Percentiles rank a stretch among this genome's conserved stretches.
Evolutionary conservation across 2,888 invertebrate species (phyloP).

Genomic region (Bellardia bayeri): DNA sequence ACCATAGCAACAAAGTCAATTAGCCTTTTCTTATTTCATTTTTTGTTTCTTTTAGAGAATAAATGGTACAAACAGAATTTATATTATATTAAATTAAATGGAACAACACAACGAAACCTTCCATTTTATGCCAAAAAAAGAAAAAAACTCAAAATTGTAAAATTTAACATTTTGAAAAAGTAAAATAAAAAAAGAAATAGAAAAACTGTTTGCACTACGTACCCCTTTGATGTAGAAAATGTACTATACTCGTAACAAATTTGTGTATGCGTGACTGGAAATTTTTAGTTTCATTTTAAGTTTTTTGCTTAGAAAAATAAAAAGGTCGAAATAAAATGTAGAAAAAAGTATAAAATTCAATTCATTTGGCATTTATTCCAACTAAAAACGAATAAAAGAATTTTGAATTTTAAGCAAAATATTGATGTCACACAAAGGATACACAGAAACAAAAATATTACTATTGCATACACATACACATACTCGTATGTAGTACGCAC

Average conservation of each 20-base stretch:
- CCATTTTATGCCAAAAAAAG: neutral
- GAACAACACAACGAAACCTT: constrained; percentile 2
- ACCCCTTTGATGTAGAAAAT: neutral
- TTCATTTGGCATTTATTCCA: constrained; percentile 1
- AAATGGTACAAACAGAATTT: constrained; percentile 68
- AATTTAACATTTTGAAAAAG: constrained; percentile 14
- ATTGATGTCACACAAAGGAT: neutral
- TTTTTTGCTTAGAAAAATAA: neutral
- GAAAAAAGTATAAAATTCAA: constrained; percentile 1
- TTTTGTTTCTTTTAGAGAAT: constrained; percentile 15
- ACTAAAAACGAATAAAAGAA: neutral
- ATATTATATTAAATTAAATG: constrained; percentile 69
- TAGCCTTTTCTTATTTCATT: constrained; percentile 57
- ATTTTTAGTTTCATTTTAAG: constrained; percentile 40
- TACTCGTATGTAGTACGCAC: neutral
- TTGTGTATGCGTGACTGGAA: constrained; percentile 65
- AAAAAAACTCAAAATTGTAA: neutral
- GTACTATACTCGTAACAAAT: constrained; percentile 46
- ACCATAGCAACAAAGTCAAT: constrained; percentile 64
- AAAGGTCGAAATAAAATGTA: constrained; percentile 6
- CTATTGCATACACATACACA: neutral
- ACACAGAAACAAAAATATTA: constrained; percentile 8
- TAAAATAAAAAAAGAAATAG: neutral
- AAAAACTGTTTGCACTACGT: constrained; percentile 7
- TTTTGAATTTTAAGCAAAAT: constrained; percentile 19